Evolutionary conservation across 2,797 vertebrate species (phyloP).

Genomic region (Acrocephalus scirpaceus): DNA sequence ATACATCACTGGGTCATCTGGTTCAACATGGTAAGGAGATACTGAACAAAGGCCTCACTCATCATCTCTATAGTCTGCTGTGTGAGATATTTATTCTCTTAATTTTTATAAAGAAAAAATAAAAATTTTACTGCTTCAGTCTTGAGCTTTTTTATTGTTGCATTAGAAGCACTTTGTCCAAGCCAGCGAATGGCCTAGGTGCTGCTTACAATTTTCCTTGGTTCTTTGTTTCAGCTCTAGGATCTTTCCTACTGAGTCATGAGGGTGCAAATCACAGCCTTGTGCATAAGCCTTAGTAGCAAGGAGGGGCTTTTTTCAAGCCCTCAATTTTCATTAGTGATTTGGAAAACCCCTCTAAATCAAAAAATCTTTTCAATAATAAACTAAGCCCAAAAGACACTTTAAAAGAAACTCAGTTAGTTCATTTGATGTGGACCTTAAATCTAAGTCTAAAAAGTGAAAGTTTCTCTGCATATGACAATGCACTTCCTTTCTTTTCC

Average conservation of each 20-base stretch:
- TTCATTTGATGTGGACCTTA: background rate
- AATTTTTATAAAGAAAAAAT: background rate
- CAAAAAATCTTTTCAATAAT: background rate
- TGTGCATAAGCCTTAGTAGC: background rate
- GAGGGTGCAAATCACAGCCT: background rate
- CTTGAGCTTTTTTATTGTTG: background rate
- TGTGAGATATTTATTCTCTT: background rate
- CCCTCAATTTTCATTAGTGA: background rate
- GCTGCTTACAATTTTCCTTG: background rate
- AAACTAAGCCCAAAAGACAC: background rate
- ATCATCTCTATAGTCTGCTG: background rate
- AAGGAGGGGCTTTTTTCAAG: background rate
- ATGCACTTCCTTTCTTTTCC: background rate
- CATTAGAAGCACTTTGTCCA: background rate
- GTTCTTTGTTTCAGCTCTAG: background rate
- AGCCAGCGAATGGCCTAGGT: background rate
- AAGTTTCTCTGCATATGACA: background rate
- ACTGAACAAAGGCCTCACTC: background rate
- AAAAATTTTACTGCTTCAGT: background rate
- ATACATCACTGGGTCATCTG: constrained; percentile 86
- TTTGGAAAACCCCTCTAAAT: background rate
- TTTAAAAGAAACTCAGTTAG: background rate
- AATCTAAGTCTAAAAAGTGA: background rate
- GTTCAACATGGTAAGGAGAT: constrained; percentile 85
- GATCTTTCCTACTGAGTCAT: background rate